Evolutionary conservation across 2,797 vertebrate species (phyloP), one percentile per base, ranked within the genome.

Genomic region (Syncerus caffer): DNA sequence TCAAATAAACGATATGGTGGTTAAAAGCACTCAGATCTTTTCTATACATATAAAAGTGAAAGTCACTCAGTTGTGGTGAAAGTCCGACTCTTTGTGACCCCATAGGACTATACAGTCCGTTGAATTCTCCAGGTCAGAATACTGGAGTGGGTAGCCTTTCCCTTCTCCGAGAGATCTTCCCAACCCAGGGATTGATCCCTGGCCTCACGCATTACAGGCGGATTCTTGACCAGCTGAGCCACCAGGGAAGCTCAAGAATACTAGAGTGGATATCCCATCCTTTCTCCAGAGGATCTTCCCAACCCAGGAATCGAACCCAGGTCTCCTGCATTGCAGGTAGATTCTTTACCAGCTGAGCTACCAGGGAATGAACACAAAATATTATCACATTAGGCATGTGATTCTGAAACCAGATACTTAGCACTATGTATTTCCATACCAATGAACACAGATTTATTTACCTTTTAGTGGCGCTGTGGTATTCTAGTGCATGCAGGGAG

Each of bases 151-250:
- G n/a, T 34, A 67, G n/a, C 4, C 64, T 6, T 67, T 67, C 64
- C 62, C n/a, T 38, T 67, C n/a, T 67, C 17, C 10, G 34, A 64
- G 64, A 21, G n/a, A 38, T 67, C n/a, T 6, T 67, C 64, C n/a
- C n/a, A 67, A 67, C 64, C 17, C 64, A 67, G 17, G 64, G 17
- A 67, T 1, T 67, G n/a, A 67, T 67, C 17, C 64, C 64, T 34
- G 64, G 64, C 1, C 17, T 67, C n/a, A 4, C 0, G 0, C 2
- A 38, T 9, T 38, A 34, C n/a, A 67, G 64, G 64, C 0, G 0
- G n/a, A 38, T 38, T 67, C 17, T 67, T 67, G 67, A 34, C 64
- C 17, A 38, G 64, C 64, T 67, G 64, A 67, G n/a, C 4, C 17
- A 67, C 64, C 17, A 67, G n/a, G n/a, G 64, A 67, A 67, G 19